Conservation (phyloP, 2,888 invertebrate species). For the Eulithis prunata region DNA sequence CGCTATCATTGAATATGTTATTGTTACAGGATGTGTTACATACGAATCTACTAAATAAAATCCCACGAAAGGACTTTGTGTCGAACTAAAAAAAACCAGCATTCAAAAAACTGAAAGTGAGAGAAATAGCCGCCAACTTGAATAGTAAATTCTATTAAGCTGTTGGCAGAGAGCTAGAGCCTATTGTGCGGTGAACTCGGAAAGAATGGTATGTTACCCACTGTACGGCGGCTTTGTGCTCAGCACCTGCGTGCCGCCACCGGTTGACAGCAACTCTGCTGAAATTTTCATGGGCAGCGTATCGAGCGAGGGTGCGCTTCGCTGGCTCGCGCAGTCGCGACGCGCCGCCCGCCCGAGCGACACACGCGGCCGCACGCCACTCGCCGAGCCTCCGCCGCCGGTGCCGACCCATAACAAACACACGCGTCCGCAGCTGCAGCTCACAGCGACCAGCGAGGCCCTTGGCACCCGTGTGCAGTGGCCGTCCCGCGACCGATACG, state of each 20-base stretch:
- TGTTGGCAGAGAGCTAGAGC: constrained; percentile 28
- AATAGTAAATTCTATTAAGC: constrained; percentile 28
- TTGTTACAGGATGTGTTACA: no score
- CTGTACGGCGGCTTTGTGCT: constrained; percentile 48
- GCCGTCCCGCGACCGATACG: constrained; percentile 13
- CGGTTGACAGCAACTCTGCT: constrained; percentile 78
- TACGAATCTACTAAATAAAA: neutral
- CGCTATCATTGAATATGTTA: no score
- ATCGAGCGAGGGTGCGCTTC: constrained; percentile 70
- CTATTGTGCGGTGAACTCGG: constrained; percentile 29
- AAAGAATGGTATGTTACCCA: constrained; percentile 35
- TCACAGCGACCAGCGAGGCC: constrained; percentile 48
- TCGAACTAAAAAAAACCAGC: constrained; percentile 2
- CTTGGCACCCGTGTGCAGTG: constrained; percentile 25
- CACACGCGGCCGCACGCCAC: constrained; percentile 52
- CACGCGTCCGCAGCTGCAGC: constrained; percentile 56
- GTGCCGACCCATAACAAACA: constrained; percentile 55
- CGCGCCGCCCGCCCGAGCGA: constrained; percentile 61
- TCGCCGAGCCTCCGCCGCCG: constrained; percentile 48
- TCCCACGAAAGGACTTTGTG: neutral
- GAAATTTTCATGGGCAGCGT: constrained; percentile 83
- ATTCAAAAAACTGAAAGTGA: constrained; percentile 13
- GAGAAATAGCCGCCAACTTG: constrained; percentile 27
- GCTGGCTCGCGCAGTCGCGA: constrained; percentile 73
- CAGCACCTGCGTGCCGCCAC: constrained; percentile 74